Conservation (phyloP, 2,113 vertebrate genomes). For the Apteryx owenii region DNA sequence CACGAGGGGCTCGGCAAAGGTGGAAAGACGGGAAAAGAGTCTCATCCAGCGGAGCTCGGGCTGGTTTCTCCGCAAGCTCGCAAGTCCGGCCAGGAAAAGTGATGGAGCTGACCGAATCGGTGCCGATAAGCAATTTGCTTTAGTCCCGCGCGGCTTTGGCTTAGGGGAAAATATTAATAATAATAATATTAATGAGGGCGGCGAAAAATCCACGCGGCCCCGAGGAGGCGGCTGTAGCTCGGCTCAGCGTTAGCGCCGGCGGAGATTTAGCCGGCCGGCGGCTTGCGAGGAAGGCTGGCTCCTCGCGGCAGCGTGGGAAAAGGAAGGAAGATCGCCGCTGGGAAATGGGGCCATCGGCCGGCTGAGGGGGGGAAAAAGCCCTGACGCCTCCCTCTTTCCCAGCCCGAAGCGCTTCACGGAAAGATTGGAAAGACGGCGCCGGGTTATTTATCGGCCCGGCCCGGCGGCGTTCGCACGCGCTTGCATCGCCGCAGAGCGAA, state of each 20-base stretch:
- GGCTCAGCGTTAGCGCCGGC: neutral
- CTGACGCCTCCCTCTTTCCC: no score
- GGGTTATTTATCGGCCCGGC: neutral
- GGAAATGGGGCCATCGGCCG: no score
- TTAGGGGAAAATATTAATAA: neutral
- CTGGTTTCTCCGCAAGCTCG: neutral
- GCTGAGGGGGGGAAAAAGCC: no score
- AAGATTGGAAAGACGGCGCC: no score
- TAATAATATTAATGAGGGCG: neutral
- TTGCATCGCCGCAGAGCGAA: neutral
- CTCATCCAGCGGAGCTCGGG: neutral
- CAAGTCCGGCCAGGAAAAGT: neutral
- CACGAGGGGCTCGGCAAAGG: no score
- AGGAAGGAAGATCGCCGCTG: neutral
- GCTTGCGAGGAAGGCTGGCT: no score
- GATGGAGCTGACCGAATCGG: neutral
- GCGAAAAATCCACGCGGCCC: constrained; percentile 16
- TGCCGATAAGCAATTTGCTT: constrained; percentile 17
- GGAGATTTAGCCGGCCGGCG: neutral
- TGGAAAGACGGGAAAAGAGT: neutral
- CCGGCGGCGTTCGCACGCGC: neutral
- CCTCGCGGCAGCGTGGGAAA: neutral
- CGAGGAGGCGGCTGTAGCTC: neutral
- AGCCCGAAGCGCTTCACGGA: no score
- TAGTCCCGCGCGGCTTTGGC: neutral